Conservation (phyloP, 2,888 invertebrate species). For the Siphonodentalium dalli region DNA sequence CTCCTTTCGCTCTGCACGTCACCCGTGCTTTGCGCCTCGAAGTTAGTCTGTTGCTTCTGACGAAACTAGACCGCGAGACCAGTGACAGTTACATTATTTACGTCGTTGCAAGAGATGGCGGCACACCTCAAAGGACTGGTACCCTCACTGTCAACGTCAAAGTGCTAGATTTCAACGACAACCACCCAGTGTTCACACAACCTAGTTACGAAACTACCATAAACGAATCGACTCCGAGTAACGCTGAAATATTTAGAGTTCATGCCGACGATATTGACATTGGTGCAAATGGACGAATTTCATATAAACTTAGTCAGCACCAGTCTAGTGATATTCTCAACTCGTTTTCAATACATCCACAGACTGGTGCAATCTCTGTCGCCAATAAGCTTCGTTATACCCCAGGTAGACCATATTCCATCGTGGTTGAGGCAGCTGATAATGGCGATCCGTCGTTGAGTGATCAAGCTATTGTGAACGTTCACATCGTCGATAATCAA, state of each 20-base stretch:
- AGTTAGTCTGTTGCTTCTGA: conserved; percentile 37
- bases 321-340: conserved; percentile 34
- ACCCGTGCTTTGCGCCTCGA: too few species aligned
- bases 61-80: conserved; percentile 40
- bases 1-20: conserved; percentile 38
- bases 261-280: conserved; percentile 84
- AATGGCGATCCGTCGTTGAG: conserved; percentile 44
- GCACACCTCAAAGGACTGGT: conserved; percentile 32
- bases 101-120: conserved; percentile 44
- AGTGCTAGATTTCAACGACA: conserved; percentile 44
- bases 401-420: conserved; percentile 29
- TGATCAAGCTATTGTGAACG: conserved; percentile 40
- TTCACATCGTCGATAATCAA: conserved; percentile 79
- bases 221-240: conserved; percentile 31
- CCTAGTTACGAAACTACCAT: conserved; percentile 36
- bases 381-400: conserved; percentile 39
- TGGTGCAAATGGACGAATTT: conserved; percentile 75
- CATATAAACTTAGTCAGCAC: conserved; percentile 61
- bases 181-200: conserved; percentile 37
- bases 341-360: conserved; percentile 37
- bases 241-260: conserved; percentile 66
- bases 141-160: conserved; percentile 31
- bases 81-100: conserved; percentile 36
- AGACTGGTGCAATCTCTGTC: conserved; percentile 43
- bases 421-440: conserved; percentile 49